Conservation (phyloP, 2,113 vertebrate species). For the Jaculus jaculus region DNA sequence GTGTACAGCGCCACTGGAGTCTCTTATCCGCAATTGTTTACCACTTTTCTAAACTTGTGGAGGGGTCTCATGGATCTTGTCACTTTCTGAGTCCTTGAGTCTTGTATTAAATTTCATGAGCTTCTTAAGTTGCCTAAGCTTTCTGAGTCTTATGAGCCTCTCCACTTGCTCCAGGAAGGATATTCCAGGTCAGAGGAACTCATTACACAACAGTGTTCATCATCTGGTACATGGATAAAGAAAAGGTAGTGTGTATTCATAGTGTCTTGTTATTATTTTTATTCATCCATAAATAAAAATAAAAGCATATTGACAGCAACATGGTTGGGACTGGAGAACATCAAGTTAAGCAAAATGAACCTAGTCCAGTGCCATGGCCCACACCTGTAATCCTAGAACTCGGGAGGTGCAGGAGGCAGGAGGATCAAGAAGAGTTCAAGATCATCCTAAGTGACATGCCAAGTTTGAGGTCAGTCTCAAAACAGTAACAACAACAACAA, state of each 20-base stretch:
- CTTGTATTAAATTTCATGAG: neutral
- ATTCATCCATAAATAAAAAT: neutral
- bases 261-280: too few species aligned
- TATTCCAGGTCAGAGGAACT: neutral
- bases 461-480: neutral
- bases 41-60: too few species aligned
- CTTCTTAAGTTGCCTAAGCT: neutral
- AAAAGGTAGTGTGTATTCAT: too few species aligned
- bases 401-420: too few species aligned
- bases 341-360: neutral
- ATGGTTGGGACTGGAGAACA: neutral
- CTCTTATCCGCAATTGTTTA: too few species aligned
- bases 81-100: neutral
- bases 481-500: neutral
- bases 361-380: neutral
- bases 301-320: neutral
- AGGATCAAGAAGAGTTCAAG: neutral
- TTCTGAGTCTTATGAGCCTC: neutral
- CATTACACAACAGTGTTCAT: neutral
- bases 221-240: too few species aligned
- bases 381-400: neutral
- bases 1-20: too few species aligned
- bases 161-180: neutral
- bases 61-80: too few species aligned
- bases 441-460: neutral